Conservation (phyloP, 2,888 invertebrate genomes). For the Imbricaverruca yamaguchii region DNA sequence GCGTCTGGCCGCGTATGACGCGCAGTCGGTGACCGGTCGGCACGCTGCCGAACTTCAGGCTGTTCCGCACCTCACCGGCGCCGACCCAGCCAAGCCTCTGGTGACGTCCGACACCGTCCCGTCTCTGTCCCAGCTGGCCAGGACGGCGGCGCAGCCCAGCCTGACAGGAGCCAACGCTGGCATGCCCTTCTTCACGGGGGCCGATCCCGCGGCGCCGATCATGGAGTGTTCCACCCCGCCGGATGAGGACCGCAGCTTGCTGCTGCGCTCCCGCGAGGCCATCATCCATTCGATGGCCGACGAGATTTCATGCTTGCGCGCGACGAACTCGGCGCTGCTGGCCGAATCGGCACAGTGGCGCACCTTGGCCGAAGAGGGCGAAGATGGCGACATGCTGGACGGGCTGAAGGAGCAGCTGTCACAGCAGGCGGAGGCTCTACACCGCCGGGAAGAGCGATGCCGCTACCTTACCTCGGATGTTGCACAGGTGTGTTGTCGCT, state of each 20-base stretch:
- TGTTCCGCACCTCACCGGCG: not conserved
- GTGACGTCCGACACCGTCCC: not conserved
- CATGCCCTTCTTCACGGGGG: too few species aligned
- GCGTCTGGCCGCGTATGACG: not conserved
- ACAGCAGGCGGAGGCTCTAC: conserved; percentile 26
- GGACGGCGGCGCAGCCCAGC: not conserved
- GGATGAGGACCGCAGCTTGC: not conserved
- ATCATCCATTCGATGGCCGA: conserved; percentile 17
- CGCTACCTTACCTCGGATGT: conserved; percentile 1
- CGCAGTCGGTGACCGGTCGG: not conserved
- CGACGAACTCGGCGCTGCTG: conserved; percentile 21
- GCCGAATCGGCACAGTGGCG: conserved; percentile 23
- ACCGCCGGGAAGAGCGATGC: conserved; percentile 25
- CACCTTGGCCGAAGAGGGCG: conserved; percentile 19
- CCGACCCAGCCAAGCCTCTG: not conserved
- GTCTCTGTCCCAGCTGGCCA: not conserved
- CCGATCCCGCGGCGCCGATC: not conserved
- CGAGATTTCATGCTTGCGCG: conserved; percentile 18
- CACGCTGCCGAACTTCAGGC: not conserved
- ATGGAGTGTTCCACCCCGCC: not conserved
- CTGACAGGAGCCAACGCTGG: too few species aligned
- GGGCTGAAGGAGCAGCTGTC: conserved; percentile 29
- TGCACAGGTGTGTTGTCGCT: not conserved
- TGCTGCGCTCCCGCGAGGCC: conserved; percentile 3
- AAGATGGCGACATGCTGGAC: conserved; percentile 28